Conservation (phyloP, 64 coral and sea anemone genomes). For the Montipora sp. region DNA sequence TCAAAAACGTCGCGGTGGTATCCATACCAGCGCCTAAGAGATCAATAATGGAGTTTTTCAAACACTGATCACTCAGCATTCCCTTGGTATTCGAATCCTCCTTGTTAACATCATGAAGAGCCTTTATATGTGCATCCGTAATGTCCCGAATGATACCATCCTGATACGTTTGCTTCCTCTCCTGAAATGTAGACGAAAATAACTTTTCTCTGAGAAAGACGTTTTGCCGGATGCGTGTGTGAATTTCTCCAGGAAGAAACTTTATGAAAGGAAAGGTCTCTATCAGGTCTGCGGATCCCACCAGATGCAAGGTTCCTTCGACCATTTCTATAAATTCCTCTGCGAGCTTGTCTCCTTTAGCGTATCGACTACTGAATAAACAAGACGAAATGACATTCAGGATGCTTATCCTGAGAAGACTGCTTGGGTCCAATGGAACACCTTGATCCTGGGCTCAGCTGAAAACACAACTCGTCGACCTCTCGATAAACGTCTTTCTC, state of each 20-base stretch:
- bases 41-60: slow-evolving; percentile 65
- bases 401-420: not conserved
- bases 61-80: slow-evolving; percentile 55
- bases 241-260: slow-evolving; percentile 58
- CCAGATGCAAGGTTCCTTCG: slow-evolving; percentile 31
- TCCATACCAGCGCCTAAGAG: slow-evolving; percentile 72
- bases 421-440: not conserved
- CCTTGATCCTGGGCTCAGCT: not conserved
- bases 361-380: slow-evolving; percentile 54
- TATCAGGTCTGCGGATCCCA: slow-evolving; percentile 2
- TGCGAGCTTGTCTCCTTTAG: slow-evolving; percentile 41
- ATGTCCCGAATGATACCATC: slow-evolving; percentile 65
- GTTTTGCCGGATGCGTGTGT: slow-evolving; percentile 20
- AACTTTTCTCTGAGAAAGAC: slow-evolving; percentile 41
- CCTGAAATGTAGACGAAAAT: slow-evolving; percentile 27
- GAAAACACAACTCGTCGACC: not conserved
- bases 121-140: slow-evolving; percentile 77
- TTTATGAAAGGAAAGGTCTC: slow-evolving; percentile 69
- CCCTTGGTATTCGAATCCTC: slow-evolving; percentile 19
- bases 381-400: slow-evolving; percentile 61
- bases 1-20: slow-evolving; percentile 43
- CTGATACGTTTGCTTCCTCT: slow-evolving; percentile 48
- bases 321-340: slow-evolving; percentile 30
- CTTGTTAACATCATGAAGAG: slow-evolving; percentile 11
- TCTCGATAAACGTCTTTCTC: slow-evolving; percentile 55